Conservation (phyloP, 2,888 invertebrate species). For the Microchrysa polita region DNA sequence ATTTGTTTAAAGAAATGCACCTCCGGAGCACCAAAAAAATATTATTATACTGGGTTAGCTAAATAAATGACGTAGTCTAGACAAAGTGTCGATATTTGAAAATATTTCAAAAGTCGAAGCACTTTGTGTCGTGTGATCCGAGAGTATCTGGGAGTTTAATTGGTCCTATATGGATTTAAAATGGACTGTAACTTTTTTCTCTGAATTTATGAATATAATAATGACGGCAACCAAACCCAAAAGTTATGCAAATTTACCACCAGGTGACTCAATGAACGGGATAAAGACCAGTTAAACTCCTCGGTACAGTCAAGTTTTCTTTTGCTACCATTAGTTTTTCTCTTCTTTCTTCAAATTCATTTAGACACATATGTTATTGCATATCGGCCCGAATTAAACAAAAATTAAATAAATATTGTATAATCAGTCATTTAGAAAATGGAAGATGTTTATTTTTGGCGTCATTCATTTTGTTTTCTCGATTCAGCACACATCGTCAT, state of each 20-base stretch:
- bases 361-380: conserved; percentile 52
- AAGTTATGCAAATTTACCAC: not conserved
- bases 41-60: conserved; percentile 1
- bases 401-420: conserved; percentile 40
- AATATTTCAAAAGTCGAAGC: conserved; percentile 25
- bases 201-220: too few species aligned
- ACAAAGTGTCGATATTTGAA: conserved; percentile 19
- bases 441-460: conserved; percentile 16
- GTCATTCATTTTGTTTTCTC: conserved; percentile 4
- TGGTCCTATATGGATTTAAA: not conserved
- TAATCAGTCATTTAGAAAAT: conserved; percentile 48
- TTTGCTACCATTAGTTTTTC: conserved; percentile 21
- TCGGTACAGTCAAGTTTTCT: not conserved
- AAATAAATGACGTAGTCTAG: conserved; percentile 24
- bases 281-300: conserved; percentile 15
- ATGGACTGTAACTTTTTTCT: too few species aligned
- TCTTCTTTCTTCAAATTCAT: conserved; percentile 37
- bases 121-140: not conserved
- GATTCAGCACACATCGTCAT: conserved; percentile 3
- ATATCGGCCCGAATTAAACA: conserved; percentile 54
- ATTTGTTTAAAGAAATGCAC: conserved; percentile 30
- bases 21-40: conserved; percentile 37
- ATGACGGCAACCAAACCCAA: not conserved
- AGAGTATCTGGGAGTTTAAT: not conserved
- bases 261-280: too few species aligned